Evolutionary conservation across 1,140 invertebrate species (phyloP), one percentile per base, ranked within the genome.

Genomic region (Hycleus phaleratus): DNA sequence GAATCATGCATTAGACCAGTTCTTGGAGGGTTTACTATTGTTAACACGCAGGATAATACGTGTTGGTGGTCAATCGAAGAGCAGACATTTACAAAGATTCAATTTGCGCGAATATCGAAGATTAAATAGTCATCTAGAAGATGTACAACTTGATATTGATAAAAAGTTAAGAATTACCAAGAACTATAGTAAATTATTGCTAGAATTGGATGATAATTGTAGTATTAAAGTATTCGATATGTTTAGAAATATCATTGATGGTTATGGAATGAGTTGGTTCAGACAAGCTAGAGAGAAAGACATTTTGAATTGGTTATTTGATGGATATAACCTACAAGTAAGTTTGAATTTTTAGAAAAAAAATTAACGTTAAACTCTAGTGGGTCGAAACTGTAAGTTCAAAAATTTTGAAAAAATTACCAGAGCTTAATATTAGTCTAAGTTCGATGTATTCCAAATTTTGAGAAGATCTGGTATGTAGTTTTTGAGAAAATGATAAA

Each of bases 1-100:
- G 0, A 95, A 94, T 69, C 89, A 93, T 73, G 91, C 91, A 1
- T 70, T 95, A 2, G 91, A 95, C 76, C 90, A 94, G 70, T 93
- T 95, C 75, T 71, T 95, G n/a, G 83, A 90, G 71, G 86, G 84
- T 18, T 77, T 90, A 7, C 66, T 81, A 4, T 53, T 70, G 11
- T 70, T 77, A 3, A 85, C 81, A 2, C 39, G 74, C 0, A 74
- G 78, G 12, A 76, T 93, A 50, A 75, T 89, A 8, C 78, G 91
- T 26, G 79, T 93, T 60, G 91, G 91, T 4, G 81, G 82, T 3
- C 81, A 86, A 71, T 85, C 83, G 1, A 82, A 82, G 65, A 84
- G 77, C 65, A 74, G 82, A 70, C 67, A 61, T 3, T 67, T 86
- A 47, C 67, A 78, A 46, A 9, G 70, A 3, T 82, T 74, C 67